These are phyloP conservation scores for Adelphocoris suturalis DNA, from an alignment of 2,888 invertebrate species.

Conservation along the genomic window DNA sequence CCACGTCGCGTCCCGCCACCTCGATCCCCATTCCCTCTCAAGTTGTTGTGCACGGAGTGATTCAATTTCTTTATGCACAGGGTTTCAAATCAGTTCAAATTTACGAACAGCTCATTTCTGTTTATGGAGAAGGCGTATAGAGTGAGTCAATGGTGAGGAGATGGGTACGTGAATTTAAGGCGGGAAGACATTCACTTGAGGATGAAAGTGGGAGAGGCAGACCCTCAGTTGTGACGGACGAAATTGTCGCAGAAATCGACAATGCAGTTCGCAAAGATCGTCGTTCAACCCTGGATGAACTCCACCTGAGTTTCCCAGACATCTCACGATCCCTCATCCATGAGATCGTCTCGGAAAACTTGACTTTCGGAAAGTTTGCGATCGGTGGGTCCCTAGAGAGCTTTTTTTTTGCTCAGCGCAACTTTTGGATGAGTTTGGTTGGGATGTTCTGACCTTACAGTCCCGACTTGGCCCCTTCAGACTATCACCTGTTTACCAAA, in stretches of 20 bases:
- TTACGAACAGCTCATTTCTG: conserved; percentile 33
- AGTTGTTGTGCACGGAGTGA: conserved; percentile 16
- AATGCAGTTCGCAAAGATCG: conserved; percentile 38
- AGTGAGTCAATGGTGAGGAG: conserved; percentile 22
- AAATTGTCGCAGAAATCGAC: conserved; percentile 36
- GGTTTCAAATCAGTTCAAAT: conserved; percentile 44
- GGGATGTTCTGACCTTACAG: too few species aligned
- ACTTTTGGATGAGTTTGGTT: too few species aligned
- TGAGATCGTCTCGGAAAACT: conserved; percentile 14
- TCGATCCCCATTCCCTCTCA: conserved; percentile 9
- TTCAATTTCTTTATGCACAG: conserved; percentile 33
- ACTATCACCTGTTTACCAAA: too few species aligned
- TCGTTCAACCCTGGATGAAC: conserved; percentile 42
- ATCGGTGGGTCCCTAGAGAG: not conserved
- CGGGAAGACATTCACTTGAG: conserved; percentile 42
- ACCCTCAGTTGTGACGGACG: conserved; percentile 46
- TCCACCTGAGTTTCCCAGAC: conserved; percentile 45
- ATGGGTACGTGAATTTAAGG: conserved; percentile 33
- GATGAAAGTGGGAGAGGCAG: conserved; percentile 43
- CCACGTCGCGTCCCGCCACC: conserved; percentile 26
- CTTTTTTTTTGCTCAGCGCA: too few species aligned
- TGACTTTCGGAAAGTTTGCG: conserved; percentile 2
- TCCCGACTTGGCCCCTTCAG: too few species aligned
- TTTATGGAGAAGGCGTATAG: not conserved
- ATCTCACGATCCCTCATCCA: conserved; percentile 67